Conservation (phyloP, 2,888 invertebrate species). For the Philhelius pedissequus region DNA sequence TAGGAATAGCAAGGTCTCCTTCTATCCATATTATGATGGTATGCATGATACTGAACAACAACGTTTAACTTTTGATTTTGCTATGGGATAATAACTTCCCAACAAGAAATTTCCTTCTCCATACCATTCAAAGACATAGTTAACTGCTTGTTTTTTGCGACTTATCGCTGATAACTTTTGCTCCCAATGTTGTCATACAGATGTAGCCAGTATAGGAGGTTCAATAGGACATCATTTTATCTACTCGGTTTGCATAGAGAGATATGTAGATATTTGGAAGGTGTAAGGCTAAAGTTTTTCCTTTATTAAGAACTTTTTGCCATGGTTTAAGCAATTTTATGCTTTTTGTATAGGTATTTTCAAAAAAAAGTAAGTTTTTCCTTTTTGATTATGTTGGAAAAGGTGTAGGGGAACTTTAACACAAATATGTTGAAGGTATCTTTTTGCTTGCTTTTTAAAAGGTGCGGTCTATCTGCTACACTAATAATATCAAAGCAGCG, state of each 20-base stretch:
- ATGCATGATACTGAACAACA: conserved; percentile 22
- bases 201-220: conserved; percentile 42
- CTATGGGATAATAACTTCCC: conserved; percentile 60
- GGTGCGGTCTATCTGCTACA: neutral
- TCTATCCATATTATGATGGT: neutral
- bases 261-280: neutral
- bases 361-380: conserved; percentile 1
- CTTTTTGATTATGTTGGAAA: neutral
- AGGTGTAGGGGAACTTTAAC: neutral
- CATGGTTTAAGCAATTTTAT: conserved; percentile 45
- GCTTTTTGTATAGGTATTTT: neutral
- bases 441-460: neutral
- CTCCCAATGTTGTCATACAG: conserved; percentile 41
- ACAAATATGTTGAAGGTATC: neutral
- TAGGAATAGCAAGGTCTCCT: neutral
- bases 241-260: neutral
- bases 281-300: conserved; percentile 7
- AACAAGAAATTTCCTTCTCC: conserved; percentile 56
- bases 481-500: neutral
- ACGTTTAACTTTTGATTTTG: conserved; percentile 57
- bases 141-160: conserved; percentile 28
- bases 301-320: conserved; percentile 11
- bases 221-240: conserved; percentile 27
- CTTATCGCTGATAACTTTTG: conserved; percentile 61
- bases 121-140: conserved; percentile 46